phyloP scores from a whole-genome alignment of 2,888 invertebrate genomes.

The Tridacna crocea region DNA sequence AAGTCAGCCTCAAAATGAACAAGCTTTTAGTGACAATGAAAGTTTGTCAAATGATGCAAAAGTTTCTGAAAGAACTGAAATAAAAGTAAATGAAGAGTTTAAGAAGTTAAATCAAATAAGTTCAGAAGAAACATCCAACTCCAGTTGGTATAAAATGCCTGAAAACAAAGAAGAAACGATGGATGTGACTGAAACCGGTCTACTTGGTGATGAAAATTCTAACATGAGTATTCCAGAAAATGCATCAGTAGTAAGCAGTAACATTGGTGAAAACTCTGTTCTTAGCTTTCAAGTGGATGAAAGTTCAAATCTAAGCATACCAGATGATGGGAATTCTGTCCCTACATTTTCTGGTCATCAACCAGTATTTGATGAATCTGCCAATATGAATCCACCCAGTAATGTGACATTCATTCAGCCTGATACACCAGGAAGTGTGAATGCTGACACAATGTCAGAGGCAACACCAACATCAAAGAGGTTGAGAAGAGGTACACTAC shows the following conservation, averaged over 20 bases:
- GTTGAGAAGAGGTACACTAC: slow-evolving; percentile 61
- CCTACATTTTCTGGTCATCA: slow-evolving; percentile 48
- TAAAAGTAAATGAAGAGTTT: background rate
- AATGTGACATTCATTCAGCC: slow-evolving; percentile 49
- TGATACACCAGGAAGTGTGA: slow-evolving; percentile 59
- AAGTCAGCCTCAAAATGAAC: background rate
- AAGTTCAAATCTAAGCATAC: slow-evolving; percentile 54
- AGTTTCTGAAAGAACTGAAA: background rate
- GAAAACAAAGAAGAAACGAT: slow-evolving; percentile 37
- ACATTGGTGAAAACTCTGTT: slow-evolving; percentile 51
- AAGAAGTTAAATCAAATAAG: slow-evolving; percentile 4
- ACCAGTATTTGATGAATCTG: slow-evolving; percentile 59
- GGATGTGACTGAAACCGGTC: slow-evolving; percentile 30
- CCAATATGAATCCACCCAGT: slow-evolving; percentile 60
- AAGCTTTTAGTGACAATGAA: slow-evolving; percentile 18
- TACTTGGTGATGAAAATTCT: slow-evolving; percentile 50
- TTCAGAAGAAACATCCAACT: slow-evolving; percentile 57
- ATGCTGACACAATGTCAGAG: slow-evolving; percentile 54
- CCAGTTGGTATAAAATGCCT: slow-evolving; percentile 59
- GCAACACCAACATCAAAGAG: slow-evolving; percentile 64
- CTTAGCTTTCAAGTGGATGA: slow-evolving; percentile 58
- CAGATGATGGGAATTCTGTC: slow-evolving; percentile 37
- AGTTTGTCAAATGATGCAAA: background rate
- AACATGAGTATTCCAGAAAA: slow-evolving; percentile 55
- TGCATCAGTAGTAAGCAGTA: slow-evolving; percentile 55